Conservation (phyloP, 2,113 vertebrate species). For the Bujurquina vittata region DNA sequence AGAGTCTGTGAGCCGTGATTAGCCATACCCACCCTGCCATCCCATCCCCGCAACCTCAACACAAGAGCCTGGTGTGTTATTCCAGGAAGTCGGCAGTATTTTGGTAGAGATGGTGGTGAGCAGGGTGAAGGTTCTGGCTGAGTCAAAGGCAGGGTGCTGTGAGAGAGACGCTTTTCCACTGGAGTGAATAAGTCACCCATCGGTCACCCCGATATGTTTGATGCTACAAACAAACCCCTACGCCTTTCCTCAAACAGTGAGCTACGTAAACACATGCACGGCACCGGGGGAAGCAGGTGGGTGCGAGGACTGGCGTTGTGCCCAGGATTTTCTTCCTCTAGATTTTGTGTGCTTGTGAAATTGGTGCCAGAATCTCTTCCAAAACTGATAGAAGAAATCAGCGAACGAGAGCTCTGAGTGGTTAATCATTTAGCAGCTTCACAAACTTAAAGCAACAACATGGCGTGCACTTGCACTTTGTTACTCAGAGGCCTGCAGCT, state of each 20-base stretch:
- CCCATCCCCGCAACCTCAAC: constrained; percentile 15
- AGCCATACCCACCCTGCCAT: constrained; percentile 29
- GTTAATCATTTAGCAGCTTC: constrained; percentile 58
- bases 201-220: constrained; percentile 43
- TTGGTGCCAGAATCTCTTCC: constrained; percentile 55
- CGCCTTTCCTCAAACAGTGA: constrained; percentile 49
- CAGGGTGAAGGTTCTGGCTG: constrained; percentile 14
- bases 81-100: constrained; percentile 67
- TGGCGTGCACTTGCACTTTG: not conserved
- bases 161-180: constrained; percentile 27
- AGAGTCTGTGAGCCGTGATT: constrained; percentile 55
- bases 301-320: constrained; percentile 64
- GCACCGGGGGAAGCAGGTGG: constrained; percentile 52
- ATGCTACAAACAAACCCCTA: constrained; percentile 22
- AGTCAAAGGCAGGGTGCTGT: constrained; percentile 30
- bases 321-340: constrained; percentile 61
- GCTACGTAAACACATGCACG: constrained; percentile 41
- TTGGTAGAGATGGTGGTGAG: not conserved
- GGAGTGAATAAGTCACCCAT: constrained; percentile 56
- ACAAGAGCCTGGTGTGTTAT: constrained; percentile 60
- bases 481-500: constrained; percentile 18
- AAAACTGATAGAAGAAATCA: constrained; percentile 38
- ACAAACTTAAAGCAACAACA: constrained; percentile 48
- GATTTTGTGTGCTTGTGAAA: constrained; percentile 69
- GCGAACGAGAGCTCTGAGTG: constrained; percentile 28